These are phyloP conservation scores for Drosophila affinis DNA, from an alignment of 2,888 invertebrate species.

Conservation along the genomic window DNA sequence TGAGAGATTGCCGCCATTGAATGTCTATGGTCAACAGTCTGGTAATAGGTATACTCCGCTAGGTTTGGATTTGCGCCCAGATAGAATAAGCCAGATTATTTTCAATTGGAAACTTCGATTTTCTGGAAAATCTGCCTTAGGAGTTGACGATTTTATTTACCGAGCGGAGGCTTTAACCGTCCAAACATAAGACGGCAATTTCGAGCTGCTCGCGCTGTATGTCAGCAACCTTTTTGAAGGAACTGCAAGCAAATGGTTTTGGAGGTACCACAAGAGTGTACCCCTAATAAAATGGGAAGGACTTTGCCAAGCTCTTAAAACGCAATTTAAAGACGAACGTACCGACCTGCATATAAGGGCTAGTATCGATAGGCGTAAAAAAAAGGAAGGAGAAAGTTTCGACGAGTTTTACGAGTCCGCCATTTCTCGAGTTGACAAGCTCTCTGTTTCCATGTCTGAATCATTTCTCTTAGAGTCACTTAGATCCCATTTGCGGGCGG, in stretches of 20 bases:
- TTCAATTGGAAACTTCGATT: conserved; percentile 14
- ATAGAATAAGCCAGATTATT: conserved; percentile 2
- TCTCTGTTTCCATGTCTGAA: background rate
- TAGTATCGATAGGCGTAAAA: background rate
- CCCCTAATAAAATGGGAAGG: background rate
- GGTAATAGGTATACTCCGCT: too few relatives aligned
- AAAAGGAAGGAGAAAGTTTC: background rate
- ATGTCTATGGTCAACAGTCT: too few relatives aligned
- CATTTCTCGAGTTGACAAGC: background rate
- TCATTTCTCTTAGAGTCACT: background rate
- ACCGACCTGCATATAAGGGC: background rate
- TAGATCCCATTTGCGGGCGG: background rate
- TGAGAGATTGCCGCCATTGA: too few relatives aligned
- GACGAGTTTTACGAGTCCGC: background rate
- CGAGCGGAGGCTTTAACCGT: conserved; percentile 7
- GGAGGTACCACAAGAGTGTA: background rate
- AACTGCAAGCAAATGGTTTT: conserved; percentile 12
- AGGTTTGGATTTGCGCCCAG: background rate
- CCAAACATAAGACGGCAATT: conserved; percentile 14
- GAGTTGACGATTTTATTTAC: conserved; percentile 22
- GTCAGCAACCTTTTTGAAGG: conserved; percentile 15
- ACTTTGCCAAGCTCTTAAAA: background rate
- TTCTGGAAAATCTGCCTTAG: background rate
- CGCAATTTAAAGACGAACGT: conserved; percentile 5
- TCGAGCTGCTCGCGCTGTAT: conserved; percentile 7